Base-by-base conservation (phyloP, 2,113 vertebrate genomes). In the Nymphicus hollandicus region DNA sequence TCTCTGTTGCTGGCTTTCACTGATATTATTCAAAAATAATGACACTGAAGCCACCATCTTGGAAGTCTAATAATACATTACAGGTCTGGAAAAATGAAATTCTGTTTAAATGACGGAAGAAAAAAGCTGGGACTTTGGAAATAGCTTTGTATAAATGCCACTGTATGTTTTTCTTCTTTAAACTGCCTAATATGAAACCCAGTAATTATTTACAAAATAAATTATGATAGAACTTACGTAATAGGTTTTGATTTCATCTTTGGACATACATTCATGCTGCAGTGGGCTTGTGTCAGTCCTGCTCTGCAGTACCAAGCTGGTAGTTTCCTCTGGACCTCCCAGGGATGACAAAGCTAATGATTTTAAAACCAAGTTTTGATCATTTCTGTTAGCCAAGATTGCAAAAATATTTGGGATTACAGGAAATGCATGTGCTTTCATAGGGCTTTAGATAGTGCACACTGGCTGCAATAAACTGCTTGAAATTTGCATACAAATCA, bases 21-120 rank as follows among this genome's bases (percentile, higher is more conserved):
- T 94, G 93, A 92, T 80, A n/a, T 72, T 96, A 87, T 93, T 94
- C 3, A 94, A 87, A 95, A 95, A 72, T 76, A 82, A 93, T 90
- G 49, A n/a, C 70, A 65, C 23, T 69, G 77, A 79, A 72, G n/a
- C 83, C 53, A 81, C 86, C 72, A 46, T 96, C 60, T 89, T 95
- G 76, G 43, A 78, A 17, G 14, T 63, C 86, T 85, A 61, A 82
- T 84, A 61, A 37, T 52, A 39, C 18, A 28, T 69, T 78, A 8
- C 43, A 55, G 35, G 43, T 27, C 47, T 92, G 37, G 46, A 86
- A 86, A 94, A 95, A 72, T 76, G 17, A 47, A 28, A 71, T 86
- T 78, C 35, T 28, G 5, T 91, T 66, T 78, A 92, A 81, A 81
- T 37, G 47, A 50, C 53, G 61, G 17, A 83, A 71, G 56, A 80